Conservation (phyloP, 1,140 invertebrate genomes). For the Drosophila littoralis region DNA sequence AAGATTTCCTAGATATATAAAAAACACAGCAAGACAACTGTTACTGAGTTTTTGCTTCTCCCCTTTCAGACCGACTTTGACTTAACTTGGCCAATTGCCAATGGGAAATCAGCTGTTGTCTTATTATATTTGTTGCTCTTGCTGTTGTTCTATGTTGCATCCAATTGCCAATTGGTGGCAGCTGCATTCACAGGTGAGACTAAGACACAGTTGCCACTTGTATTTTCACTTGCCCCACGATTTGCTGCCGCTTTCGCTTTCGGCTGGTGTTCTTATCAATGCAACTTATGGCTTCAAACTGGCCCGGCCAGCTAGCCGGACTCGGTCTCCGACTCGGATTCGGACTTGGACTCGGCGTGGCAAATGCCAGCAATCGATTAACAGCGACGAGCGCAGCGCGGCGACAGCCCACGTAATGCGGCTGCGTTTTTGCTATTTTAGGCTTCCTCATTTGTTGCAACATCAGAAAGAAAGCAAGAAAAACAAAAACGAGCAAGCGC, state of each 20-base stretch:
- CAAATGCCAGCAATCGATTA: slow-evolving; percentile 53
- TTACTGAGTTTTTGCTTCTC: neutral
- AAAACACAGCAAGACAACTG: neutral
- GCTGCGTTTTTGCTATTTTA: slow-evolving; percentile 66
- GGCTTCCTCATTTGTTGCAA: slow-evolving; percentile 75
- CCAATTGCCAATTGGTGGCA: neutral
- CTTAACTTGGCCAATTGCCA: slow-evolving; percentile 1
- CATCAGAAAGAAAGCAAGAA: slow-evolving; percentile 1
- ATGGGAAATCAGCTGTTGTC: neutral
- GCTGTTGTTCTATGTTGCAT: slow-evolving; percentile 13
- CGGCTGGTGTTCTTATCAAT: slow-evolving; percentile 67
- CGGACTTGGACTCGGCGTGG: slow-evolving; percentile 21
- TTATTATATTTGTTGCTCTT: neutral
- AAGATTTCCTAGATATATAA: neutral
- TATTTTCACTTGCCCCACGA: slow-evolving; percentile 32
- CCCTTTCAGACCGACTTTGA: neutral
- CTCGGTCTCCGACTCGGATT: slow-evolving; percentile 13
- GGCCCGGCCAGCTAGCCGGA: slow-evolving; percentile 44
- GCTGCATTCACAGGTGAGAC: slow-evolving; percentile 18
- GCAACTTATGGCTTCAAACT: slow-evolving; percentile 73
- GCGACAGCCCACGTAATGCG: slow-evolving; percentile 58
- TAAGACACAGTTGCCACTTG: slow-evolving; percentile 31
- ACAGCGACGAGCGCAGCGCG: slow-evolving; percentile 39
- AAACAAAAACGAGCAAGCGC: neutral
- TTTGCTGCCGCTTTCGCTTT: slow-evolving; percentile 22